Evolutionary conservation across 2,113 vertebrate species (phyloP).

Genomic region (Bambusicola thoracicus): DNA sequence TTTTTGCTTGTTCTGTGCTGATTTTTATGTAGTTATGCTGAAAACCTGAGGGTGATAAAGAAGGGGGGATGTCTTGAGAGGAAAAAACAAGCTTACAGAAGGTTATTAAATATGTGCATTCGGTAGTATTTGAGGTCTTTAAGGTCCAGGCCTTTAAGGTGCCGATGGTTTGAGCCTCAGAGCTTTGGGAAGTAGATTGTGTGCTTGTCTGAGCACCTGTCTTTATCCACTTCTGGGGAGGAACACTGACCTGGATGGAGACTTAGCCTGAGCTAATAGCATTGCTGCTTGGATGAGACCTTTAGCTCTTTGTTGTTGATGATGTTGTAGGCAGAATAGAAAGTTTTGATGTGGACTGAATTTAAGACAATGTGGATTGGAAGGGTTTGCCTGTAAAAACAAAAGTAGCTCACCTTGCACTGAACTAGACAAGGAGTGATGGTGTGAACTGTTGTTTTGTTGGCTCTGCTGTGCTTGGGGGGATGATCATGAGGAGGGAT

Average conservation of each 20-base stretch:
- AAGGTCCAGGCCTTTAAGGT: not conserved
- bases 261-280: not conserved
- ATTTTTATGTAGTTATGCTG: not conserved
- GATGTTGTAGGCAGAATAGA: not conserved
- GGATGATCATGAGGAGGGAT: rapidly evolving
- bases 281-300: not conserved
- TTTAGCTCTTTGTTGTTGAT: not conserved
- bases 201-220: not conserved
- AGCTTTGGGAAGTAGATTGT: not conserved
- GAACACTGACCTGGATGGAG: not conserved
- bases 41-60: not conserved
- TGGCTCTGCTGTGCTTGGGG: not conserved
- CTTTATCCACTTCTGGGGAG: not conserved
- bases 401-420: not conserved
- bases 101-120: not conserved
- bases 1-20: not conserved
- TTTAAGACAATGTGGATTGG: not conserved
- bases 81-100: not conserved
- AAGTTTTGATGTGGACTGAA: not conserved
- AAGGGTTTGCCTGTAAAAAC: not conserved
- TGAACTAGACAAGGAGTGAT: not conserved
- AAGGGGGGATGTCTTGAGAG: not conserved
- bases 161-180: not conserved
- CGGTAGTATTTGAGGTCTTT: not conserved
- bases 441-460: not conserved